phyloP scores from a whole-genome alignment of 2,113 vertebrate species.

The Vidua macroura region DNA sequence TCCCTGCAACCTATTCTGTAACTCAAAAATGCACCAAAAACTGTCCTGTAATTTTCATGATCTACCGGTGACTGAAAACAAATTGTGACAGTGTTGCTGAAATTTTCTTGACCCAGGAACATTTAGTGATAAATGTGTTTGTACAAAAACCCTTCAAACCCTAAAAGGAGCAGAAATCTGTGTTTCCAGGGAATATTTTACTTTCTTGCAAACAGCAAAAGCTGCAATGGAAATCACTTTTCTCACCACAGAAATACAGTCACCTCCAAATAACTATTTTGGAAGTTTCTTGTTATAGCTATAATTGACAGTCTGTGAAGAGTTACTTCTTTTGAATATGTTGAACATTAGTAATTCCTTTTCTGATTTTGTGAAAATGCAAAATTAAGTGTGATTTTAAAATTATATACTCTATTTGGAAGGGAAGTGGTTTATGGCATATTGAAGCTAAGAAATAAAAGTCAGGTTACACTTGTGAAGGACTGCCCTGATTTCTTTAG shows the following conservation, averaged over 20 bases:
- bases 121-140: not conserved
- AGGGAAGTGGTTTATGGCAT: not conserved
- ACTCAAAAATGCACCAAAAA: conserved; percentile 6
- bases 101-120: not conserved
- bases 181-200: conserved; percentile 3
- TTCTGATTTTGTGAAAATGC: conserved; percentile 14
- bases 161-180: not conserved
- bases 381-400: conserved; percentile 43
- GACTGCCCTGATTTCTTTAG: conserved; percentile 17
- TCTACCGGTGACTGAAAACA: not conserved
- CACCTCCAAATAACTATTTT: conserved; percentile 32
- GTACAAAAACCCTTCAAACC: not conserved
- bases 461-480: conserved; percentile 3
- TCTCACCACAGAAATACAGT: conserved; percentile 22
- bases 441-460: conserved; percentile 30
- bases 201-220: not conserved
- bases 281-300: conserved; percentile 11
- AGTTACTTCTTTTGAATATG: not conserved
- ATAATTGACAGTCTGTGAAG: conserved; percentile 41
- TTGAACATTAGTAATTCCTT: not conserved
- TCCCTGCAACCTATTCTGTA: conserved; percentile 25
- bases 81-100: not conserved
- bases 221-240: conserved; percentile 3
- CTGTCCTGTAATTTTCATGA: not conserved
- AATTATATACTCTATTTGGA: conserved; percentile 12